Base-by-base conservation (phyloP, 2,888 invertebrate species). In the Parnassius smintheus region DNA sequence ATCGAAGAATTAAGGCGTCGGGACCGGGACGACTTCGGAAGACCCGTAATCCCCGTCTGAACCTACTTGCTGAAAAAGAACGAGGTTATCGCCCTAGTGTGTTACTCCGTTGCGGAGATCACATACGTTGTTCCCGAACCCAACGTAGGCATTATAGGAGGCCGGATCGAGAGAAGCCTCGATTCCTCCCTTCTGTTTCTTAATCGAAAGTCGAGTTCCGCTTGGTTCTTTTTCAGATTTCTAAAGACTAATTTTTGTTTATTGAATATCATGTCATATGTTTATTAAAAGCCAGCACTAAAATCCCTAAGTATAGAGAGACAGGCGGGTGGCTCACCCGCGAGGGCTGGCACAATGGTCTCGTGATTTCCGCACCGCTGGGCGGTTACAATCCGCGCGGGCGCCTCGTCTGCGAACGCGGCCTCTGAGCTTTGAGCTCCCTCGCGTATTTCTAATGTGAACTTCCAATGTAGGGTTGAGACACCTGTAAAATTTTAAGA, bases 301-400 rank as follows among this genome's bases (percentile, higher is more conserved):
- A 62, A 49, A 62, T 58, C 4, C 18, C 25, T 53, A 48, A 46
- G 53, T 22, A 60, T 42, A 58, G 48, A 46, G 48, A 46, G 52
- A 35, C 45, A 45, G 35, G n/a, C 57, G 59, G 63, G 63, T 58
- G 77, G 75, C 76, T 76, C 76, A 66, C 78, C 80, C 75, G 69
- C 77, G 71, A 88, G 85, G 86, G 86, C 74, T 86, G 85, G 81
- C 84, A 85, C 84, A 87, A 85, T 82, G 75, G 69, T 66, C 56
- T 56, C 73, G 71, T 75, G 74, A 80, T 84, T 91, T 88, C 83
- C 85, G 82, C 84, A 66, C 76, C 80, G 78, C 72, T 77, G 84
- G 73, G 68, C 82, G 71, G 76, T 72, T 75, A 89, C 86, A 88
- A 49, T 86, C 68, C 76, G 77, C 71, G 72, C 74, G 76, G 72